Base-by-base conservation (phyloP, 1,140 invertebrate genomes). In the Eriocheir sinensis region DNA sequence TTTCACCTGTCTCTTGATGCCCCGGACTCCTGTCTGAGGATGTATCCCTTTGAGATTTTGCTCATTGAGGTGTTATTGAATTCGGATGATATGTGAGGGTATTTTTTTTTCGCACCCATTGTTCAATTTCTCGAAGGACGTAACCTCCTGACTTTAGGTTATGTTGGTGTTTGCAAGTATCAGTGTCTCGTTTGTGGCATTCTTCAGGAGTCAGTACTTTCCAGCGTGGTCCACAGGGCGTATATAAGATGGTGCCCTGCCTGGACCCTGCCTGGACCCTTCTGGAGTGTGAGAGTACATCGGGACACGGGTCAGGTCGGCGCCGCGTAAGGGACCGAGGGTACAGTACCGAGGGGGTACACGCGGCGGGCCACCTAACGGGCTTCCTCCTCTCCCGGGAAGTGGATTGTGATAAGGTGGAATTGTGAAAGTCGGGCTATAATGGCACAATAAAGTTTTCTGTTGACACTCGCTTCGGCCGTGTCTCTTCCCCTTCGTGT, bases 231-330 rank as follows among this genome's bases (percentile, higher is more conserved):
- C 38, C 85, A 88, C n/a, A 41, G 15, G 40, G 38, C n/a, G 34
- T 17, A 81, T 15, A 30, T 15, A 81, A n/a, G 80, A 6, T 85
- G 32, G 4, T 85, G 81, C 85, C 85, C 85, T 40, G 2, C 40
- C 85, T 88, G 85, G 85, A 88, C 85, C 36, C 85, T 88, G 21
- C 32, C 17, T 88, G 85, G 27, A 88, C 85, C 85, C 85, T 88
- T 40, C 85, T 88, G 85, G 85, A 72, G 60, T 72, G 60, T 72
- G 60, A 72, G 60, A 72, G 60, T 72, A 72, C 60, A 72, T 72
- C 60, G 60, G 60, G 60, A 72, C 60, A 72, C 60, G 60, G 60
- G 60, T 72, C 60, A 72, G 60, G 60, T 72, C 60, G 27, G 21
- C 60, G 27, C 21, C 2, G 48, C 48, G 48, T 53, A 21, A 53